Evolutionary conservation across 2,888 invertebrate genomes (phyloP).

Genomic region (Machimus rusticus): DNA sequence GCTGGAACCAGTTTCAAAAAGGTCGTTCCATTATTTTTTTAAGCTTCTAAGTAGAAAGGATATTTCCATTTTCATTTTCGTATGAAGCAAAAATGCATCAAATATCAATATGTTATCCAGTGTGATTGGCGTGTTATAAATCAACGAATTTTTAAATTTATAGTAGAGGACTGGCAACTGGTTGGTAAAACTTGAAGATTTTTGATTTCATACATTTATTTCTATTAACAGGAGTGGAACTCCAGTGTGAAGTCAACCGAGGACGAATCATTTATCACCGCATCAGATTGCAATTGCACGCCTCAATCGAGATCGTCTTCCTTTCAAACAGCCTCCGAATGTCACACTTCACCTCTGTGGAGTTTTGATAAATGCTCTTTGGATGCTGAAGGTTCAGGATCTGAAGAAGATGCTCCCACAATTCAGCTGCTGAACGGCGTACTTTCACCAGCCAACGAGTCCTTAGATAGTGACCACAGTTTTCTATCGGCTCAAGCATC

Average conservation of each 20-base stretch:
- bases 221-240: constrained; percentile 60
- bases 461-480: constrained; percentile 60
- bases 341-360: constrained; percentile 69
- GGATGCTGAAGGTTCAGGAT: constrained; percentile 55
- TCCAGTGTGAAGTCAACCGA: constrained; percentile 63
- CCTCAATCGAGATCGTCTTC: constrained; percentile 74
- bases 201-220: neutral
- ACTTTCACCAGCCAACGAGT: constrained; percentile 59
- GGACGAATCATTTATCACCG: constrained; percentile 73
- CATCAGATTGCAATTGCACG: constrained; percentile 71
- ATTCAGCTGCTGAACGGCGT: constrained; percentile 49
- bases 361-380: constrained; percentile 64
- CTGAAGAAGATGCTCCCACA: constrained; percentile 27
- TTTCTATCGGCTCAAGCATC: constrained; percentile 56
- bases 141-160: neutral
- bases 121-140: neutral
- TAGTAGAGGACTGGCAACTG: neutral
- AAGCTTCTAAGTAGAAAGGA: too few relatives aligned
- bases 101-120: neutral
- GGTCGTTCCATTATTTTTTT: too few relatives aligned
- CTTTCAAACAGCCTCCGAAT: constrained; percentile 74
- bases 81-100: neutral
- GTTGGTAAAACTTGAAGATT: neutral
- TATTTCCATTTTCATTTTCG: too few relatives aligned
- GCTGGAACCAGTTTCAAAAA: too few relatives aligned